Evolutionary conservation across 2,113 vertebrate genomes (phyloP).

Genomic region (Typhlomys cinereus): DNA sequence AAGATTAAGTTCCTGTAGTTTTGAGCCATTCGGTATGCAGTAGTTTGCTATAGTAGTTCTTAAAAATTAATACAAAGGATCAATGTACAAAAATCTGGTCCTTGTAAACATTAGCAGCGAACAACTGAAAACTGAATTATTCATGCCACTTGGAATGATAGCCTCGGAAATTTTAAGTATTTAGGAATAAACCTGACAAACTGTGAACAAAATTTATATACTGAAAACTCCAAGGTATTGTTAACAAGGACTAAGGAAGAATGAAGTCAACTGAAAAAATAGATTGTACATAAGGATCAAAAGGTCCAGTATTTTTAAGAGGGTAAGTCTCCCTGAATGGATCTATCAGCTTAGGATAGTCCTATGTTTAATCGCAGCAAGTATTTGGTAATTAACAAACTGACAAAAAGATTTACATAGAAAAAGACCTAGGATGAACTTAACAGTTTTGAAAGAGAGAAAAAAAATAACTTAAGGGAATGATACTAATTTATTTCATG

Average conservation of each 20-base stretch:
- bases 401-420: not conserved
- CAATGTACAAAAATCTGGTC: not conserved
- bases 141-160: constrained; percentile 4
- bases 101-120: not conserved
- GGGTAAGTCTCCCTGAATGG: not conserved
- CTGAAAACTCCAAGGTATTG: not conserved
- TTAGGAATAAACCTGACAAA: not conserved
- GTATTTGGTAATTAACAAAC: constrained; percentile 5
- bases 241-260: not conserved
- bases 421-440: not conserved
- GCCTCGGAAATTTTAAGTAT: constrained; percentile 7
- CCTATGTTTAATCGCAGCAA: not conserved
- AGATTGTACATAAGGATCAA: not conserved
- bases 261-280: not conserved
- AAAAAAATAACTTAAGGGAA: constrained; percentile 17
- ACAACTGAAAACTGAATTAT: not conserved
- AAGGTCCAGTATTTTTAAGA: not conserved
- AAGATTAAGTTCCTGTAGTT: not conserved
- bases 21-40: not conserved
- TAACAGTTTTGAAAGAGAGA: constrained; percentile 8
- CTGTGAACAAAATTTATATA: not conserved
- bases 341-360: not conserved
- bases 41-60: not conserved
- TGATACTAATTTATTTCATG: constrained; percentile 17
- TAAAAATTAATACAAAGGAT: not conserved